Conservation (phyloP, 1,140 invertebrate species). For the Atta colombica region DNA sequence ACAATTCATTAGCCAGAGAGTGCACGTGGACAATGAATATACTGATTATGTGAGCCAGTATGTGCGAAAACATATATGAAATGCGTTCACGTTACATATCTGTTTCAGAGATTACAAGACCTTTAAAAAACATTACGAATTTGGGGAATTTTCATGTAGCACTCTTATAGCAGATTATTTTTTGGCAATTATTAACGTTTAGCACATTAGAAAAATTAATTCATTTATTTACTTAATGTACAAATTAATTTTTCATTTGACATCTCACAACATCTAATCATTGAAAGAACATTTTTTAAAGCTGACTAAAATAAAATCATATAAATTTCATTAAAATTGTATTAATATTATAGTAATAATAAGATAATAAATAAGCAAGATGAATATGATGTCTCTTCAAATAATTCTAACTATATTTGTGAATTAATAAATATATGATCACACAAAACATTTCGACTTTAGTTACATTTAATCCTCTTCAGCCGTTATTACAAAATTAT, state of each 20-base stretch:
- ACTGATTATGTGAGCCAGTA: not conserved
- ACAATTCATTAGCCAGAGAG: constrained; percentile 17
- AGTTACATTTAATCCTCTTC: no score
- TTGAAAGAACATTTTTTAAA: not conserved
- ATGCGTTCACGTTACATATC: not conserved
- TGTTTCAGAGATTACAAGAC: not conserved
- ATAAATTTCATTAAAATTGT: no score
- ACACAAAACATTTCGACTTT: no score
- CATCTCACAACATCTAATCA: not conserved
- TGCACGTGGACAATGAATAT: constrained; percentile 11
- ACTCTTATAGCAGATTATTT: not conserved
- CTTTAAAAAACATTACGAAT: constrained; percentile 7
- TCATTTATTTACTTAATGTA: not conserved
- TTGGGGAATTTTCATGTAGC: not conserved
- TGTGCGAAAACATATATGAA: not conserved
- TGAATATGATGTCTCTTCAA: no score
- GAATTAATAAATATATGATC: no score
- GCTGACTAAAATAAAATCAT: no score
- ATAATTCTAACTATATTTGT: no score
- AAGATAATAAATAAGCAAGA: no score
- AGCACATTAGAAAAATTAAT: not conserved
- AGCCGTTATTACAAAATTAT: no score
- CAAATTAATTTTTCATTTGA: not conserved
- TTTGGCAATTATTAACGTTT: not conserved
- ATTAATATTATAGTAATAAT: no score